Evolutionary conservation across 1,140 invertebrate species (phyloP).

Genomic region (Tetramorium parvispinum): DNA sequence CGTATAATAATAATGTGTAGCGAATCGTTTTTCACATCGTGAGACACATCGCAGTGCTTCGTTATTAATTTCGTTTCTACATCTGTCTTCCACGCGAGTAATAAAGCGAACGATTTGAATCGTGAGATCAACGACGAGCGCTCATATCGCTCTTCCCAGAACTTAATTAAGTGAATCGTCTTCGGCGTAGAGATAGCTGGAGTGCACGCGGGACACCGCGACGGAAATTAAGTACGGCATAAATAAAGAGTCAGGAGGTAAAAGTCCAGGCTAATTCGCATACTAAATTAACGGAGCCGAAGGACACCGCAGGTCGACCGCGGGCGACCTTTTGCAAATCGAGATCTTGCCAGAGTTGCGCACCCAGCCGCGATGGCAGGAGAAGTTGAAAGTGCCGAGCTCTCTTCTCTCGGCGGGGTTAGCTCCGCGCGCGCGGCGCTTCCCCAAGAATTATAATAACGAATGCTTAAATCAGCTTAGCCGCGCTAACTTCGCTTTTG

Average conservation of each 20-base stretch:
- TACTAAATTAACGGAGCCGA: conserved; percentile 70
- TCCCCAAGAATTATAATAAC: conserved; percentile 85
- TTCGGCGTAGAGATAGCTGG: neutral
- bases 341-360: conserved; percentile 34
- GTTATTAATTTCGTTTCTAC: conserved; percentile 11
- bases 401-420: conserved; percentile 54
- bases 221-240: conserved; percentile 31
- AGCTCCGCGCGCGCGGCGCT: conserved; percentile 60
- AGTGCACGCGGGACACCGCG: neutral
- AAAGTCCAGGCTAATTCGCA: conserved; percentile 65
- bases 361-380: conserved; percentile 21
- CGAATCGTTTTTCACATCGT: neutral
- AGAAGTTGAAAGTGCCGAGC: conserved; percentile 64
- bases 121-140: neutral
- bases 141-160: neutral
- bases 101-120: conserved; percentile 6
- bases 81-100: neutral
- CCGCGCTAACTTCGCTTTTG: conserved; percentile 84
- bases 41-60: neutral
- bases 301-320: conserved; percentile 44
- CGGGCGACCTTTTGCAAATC: conserved; percentile 66
- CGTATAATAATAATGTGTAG: neutral
- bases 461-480: conserved; percentile 86
- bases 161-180: conserved; percentile 24
- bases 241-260: conserved; percentile 55